Percentiles rank a stretch among this genome's conserved stretches.
Evolutionary conservation across 1,140 invertebrate species (phyloP).

Genomic region (Reticulitermes speratus): DNA sequence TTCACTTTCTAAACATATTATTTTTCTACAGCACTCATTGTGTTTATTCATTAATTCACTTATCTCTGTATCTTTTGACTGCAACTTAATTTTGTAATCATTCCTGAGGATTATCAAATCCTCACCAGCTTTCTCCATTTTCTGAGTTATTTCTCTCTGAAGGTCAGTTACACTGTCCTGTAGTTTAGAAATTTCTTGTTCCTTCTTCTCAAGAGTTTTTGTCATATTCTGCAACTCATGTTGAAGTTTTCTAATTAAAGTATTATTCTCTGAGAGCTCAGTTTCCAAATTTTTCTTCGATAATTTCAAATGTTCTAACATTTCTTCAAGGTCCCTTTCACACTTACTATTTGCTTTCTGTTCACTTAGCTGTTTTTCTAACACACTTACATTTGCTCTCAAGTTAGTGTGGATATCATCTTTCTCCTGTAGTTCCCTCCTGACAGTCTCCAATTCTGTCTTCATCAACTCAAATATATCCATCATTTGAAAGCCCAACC

Average conservation of each 20-base stretch:
- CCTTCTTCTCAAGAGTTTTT: background rate
- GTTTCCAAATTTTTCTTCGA: constrained; percentile 34
- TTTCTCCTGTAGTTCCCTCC: background rate
- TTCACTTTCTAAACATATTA: background rate
- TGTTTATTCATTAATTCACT: background rate
- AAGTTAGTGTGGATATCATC: background rate
- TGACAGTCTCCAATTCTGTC: background rate
- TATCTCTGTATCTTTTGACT: background rate
- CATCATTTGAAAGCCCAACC: background rate
- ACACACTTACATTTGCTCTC: background rate
- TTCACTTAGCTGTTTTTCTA: background rate
- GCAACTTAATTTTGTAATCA: background rate
- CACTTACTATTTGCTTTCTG: constrained; percentile 45
- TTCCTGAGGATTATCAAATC: background rate
- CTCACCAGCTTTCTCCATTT: background rate
- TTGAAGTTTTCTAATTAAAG: constrained; percentile 34
- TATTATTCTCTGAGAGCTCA: constrained; percentile 25
- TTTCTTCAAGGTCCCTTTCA: constrained; percentile 40
- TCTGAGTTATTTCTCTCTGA: background rate
- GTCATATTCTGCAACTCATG: constrained; percentile 40
- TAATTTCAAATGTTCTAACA: constrained; percentile 38
- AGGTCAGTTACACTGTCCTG: background rate
- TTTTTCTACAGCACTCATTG: background rate
- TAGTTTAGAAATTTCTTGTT: background rate
- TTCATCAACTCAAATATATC: background rate